These are phyloP conservation scores for Mystacornis crossleyi DNA, from an alignment of 2,113 vertebrate genomes.

Conservation along the genomic window DNA sequence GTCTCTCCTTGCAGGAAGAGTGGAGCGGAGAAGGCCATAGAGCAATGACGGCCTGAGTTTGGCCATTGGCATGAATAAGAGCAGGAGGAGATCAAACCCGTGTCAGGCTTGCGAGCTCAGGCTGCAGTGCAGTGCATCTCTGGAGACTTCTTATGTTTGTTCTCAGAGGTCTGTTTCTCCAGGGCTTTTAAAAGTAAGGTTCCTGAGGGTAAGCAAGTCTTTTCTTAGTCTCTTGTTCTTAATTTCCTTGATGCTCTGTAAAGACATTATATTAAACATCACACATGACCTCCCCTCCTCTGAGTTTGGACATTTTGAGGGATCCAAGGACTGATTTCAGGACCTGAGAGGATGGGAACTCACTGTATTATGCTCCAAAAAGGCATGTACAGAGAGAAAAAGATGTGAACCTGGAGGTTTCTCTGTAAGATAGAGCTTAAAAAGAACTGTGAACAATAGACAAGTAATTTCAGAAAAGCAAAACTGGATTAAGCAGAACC, in stretches of 20 bases:
- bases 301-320: not conserved
- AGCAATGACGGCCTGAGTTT: not conserved
- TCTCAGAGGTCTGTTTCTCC: not conserved
- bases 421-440: not conserved
- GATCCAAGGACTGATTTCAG: not conserved
- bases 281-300: not conserved
- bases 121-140: fast-evolving
- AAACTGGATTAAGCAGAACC: not conserved
- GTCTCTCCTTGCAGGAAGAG: not conserved
- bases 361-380: not conserved
- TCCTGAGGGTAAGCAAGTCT: not conserved
- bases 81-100: not conserved
- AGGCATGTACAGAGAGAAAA: not conserved
- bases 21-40: fast-evolving
- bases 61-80: not conserved
- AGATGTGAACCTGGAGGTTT: not conserved
- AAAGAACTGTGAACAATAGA: not conserved
- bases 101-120: not conserved
- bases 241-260: not conserved
- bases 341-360: not conserved
- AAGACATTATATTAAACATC: not conserved
- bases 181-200: not conserved
- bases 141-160: not conserved
- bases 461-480: not conserved
- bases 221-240: not conserved